Evolutionary conservation across 2,113 vertebrate genomes (phyloP).

Genomic region (Chloroceryle aenea): DNA sequence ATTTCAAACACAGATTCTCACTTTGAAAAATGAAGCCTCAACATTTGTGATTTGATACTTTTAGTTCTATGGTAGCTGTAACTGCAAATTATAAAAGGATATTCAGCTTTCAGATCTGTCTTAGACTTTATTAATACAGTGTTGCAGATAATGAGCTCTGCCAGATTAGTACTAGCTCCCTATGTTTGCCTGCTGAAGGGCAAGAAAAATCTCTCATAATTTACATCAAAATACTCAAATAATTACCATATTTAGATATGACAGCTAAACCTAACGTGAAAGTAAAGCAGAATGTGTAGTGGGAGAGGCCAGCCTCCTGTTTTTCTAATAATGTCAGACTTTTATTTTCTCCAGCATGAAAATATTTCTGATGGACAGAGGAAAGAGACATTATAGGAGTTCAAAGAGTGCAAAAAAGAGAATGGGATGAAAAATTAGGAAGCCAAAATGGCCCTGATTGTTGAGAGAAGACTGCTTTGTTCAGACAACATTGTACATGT

Average conservation of each 20-base stretch:
- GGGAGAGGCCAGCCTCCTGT: neutral
- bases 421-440: neutral
- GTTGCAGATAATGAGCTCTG: constrained; percentile 32
- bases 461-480: neutral
- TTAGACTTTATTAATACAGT: neutral
- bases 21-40: neutral
- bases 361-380: neutral
- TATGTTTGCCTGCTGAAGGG: neutral
- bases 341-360: neutral
- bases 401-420: neutral
- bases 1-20: neutral
- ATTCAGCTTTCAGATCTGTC: neutral
- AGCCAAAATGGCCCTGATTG: neutral
- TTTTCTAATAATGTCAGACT: neutral
- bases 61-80: neutral
- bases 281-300: neutral
- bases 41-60: constrained; percentile 4
- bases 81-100: constrained; percentile 14
- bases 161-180: neutral
- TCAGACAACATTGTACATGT: neutral
- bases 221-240: constrained; percentile 26
- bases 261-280: neutral
- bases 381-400: neutral
- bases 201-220: neutral
- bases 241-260: neutral